phyloP scores from a whole-genome alignment of 2,113 vertebrate genomes.

The Piprites chloris region DNA sequence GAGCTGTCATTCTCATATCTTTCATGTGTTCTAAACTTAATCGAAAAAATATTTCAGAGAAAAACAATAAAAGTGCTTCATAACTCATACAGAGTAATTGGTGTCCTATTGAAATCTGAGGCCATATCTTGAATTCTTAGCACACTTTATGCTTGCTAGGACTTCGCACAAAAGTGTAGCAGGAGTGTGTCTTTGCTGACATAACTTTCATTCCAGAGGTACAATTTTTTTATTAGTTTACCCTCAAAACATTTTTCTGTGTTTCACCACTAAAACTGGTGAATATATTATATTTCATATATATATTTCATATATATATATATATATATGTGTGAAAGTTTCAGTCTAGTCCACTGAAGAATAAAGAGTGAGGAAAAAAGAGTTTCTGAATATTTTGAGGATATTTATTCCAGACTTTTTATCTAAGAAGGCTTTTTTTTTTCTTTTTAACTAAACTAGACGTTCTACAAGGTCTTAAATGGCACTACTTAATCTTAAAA shows the following conservation, averaged over 20 bases:
- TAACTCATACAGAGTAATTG: conserved; percentile 6
- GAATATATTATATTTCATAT: no score
- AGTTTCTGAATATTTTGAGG: not conserved
- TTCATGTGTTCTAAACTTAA: conserved; percentile 11
- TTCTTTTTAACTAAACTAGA: not conserved
- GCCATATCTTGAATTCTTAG: not conserved
- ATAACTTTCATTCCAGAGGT: not conserved
- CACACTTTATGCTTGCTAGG: not conserved
- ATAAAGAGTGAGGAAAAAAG: not conserved
- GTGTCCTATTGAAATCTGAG: conserved; percentile 5
- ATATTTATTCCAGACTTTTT: not conserved
- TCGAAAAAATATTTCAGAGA: not conserved
- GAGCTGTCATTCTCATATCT: not conserved
- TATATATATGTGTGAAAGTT: not conserved
- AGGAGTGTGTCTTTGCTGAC: not conserved
- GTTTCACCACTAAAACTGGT: no score
- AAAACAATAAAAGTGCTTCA: not conserved
- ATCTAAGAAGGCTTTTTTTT: not conserved
- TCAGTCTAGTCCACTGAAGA: not conserved
- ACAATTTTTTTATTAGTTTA: not conserved
- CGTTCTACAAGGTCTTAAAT: not conserved
- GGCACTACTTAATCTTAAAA: not conserved
- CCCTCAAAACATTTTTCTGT: not conserved
- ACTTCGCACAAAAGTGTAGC: not conserved
- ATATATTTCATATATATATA: not conserved